Evolutionary conservation across 2,113 vertebrate genomes (phyloP), one percentile per base, ranked within the genome.

Genomic region (Chrysochloris asiatica): DNA sequence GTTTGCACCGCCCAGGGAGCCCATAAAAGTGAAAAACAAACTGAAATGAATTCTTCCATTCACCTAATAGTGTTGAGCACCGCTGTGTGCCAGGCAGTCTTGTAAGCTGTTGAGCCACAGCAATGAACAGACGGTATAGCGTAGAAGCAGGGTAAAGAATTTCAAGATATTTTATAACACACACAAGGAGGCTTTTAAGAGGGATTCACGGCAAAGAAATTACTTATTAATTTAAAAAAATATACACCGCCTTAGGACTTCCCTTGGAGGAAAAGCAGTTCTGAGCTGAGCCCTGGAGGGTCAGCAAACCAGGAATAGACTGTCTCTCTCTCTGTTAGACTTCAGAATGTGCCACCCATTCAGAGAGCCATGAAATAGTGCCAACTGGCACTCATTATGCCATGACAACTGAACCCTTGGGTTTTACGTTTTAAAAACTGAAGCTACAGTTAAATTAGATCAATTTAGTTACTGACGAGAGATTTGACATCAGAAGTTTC

Each of bases 291-390:
- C 38, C 43, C 38, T 4, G 13, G 43, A 26, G 24, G 17, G 61
- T 81, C 50, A 33, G 82, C 56, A 47, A 47, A 36, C 52, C 61
- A 63, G 61, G 56, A 52, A 11, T 4, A 38, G 79, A 78, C 1
- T 21, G 30, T 8, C 43, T 10, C 2, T 47, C 10, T 22, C 24
- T 16, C 54, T 22, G 7, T 13, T 4, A 8, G 28, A 21, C 45
- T n/a, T 13, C 10, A n/a, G 16, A 22, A 2, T 12, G 0, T 6
- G 9, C 14, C 10, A 8, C 13, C 41, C 36, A 26, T 38, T 38
- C 33, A 2, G 36, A 79, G 48, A 76, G 43, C 33, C 33, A 12
- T 24, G 1, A 3, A 26, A 45, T 22, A 56, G 2, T 41, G 38
- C 30, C 36, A 17, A 0, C 21, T 48, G 28, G 10, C 21, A 16